A percentile compares a stretch with the other conserved stretches of the same genome.
These are phyloP conservation scores for Sorex fumeus DNA, from an alignment of 2,113 vertebrate genomes.

Conservation along the genomic window DNA sequence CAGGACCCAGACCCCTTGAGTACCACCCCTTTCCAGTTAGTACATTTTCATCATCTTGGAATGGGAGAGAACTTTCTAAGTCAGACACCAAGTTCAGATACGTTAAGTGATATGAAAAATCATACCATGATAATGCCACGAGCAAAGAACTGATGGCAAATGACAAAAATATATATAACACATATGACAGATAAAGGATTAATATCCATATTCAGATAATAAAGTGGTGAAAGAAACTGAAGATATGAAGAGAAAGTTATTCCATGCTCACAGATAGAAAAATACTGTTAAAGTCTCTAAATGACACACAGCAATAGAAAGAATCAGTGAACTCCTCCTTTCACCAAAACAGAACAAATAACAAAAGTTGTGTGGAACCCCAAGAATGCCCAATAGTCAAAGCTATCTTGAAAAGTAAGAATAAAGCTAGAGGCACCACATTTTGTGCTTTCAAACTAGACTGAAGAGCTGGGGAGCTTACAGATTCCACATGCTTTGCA, in stretches of 20 bases:
- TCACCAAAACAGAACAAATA: no score
- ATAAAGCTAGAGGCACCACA: background rate
- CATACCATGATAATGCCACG: slow-evolving; percentile 35
- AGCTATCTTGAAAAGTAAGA: background rate
- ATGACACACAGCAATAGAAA: no score
- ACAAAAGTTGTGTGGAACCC: background rate
- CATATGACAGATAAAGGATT: slow-evolving; percentile 16
- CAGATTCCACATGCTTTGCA: no score
- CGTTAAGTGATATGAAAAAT: slow-evolving; percentile 36
- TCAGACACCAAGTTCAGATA: background rate
- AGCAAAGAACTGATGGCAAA: background rate
- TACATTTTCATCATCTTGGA: background rate
- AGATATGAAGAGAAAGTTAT: background rate
- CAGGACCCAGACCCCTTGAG: no score
- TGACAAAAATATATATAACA: slow-evolving; percentile 12
- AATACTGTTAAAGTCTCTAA: background rate
- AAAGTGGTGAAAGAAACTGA: background rate
- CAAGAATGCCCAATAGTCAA: background rate
- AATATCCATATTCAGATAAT: slow-evolving; percentile 41
- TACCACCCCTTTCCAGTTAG: no score
- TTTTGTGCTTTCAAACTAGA: background rate
- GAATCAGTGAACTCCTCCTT: no score
- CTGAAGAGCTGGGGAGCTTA: no score
- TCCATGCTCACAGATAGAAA: background rate
- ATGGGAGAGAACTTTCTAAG: slow-evolving; percentile 21